Evolutionary conservation across 2,888 invertebrate genomes (phyloP).

Genomic region (Dioctria linearis): DNA sequence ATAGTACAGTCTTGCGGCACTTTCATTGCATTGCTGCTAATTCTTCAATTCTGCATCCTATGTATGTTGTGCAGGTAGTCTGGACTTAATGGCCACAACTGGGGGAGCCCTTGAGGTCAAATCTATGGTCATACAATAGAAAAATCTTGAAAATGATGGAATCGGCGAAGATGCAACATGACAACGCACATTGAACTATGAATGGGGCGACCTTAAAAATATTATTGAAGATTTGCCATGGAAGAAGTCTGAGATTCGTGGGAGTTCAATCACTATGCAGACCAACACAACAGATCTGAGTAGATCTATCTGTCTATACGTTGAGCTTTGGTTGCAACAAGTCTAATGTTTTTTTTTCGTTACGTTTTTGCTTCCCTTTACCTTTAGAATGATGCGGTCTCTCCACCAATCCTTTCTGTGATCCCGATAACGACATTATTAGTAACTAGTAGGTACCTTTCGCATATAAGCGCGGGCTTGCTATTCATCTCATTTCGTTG

Average conservation of each 20-base stretch:
- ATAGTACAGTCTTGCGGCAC: slow-evolving; percentile 17
- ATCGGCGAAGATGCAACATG: background rate
- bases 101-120: background rate
- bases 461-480: background rate
- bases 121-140: background rate
- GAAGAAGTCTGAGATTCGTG: slow-evolving; percentile 1
- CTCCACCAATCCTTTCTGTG: slow-evolving; percentile 3
- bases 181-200: slow-evolving; percentile 1
- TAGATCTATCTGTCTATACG: no score
- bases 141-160: slow-evolving; percentile 7
- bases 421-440: slow-evolving; percentile 1
- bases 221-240: slow-evolving; percentile 1
- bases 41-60: background rate
- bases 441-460: background rate
- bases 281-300: background rate
- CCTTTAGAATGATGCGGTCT: background rate
- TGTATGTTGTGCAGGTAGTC: background rate
- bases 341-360: background rate
- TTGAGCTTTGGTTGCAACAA: background rate
- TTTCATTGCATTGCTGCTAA: background rate
- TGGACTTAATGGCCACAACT: background rate
- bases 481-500: slow-evolving; percentile 35
- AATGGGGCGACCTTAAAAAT: background rate
- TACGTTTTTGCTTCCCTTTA: background rate
- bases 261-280: slow-evolving; percentile 16